Conservation (phyloP, 2,113 vertebrate genomes). For the Cyanistes caeruleus region DNA sequence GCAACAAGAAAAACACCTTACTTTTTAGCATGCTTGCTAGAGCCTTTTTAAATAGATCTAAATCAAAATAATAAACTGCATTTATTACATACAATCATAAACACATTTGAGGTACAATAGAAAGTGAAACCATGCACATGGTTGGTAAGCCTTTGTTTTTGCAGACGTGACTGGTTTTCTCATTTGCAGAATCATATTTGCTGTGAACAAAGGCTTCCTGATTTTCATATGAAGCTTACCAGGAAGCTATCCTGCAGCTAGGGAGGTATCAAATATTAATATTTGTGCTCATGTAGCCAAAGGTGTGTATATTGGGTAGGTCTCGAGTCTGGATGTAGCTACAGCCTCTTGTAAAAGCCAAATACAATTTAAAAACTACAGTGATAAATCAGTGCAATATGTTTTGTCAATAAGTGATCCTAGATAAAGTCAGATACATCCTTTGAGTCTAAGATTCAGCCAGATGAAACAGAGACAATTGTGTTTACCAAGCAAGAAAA, state of each 20-base stretch:
- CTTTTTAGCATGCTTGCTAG: background rate
- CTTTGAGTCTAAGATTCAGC: background rate
- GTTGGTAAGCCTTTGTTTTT: background rate
- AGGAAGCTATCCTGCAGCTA: background rate
- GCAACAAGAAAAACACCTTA: background rate
- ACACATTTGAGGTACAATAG: background rate
- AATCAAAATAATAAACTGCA: background rate
- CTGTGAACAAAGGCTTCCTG: conserved; percentile 12
- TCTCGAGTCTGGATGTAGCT: background rate
- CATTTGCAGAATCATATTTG: background rate
- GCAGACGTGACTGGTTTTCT: background rate
- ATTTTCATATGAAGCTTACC: background rate
- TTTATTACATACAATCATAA: background rate
- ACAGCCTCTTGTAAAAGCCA: background rate
- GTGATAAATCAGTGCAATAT: background rate
- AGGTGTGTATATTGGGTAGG: background rate
- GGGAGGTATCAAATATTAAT: conserved; percentile 37
- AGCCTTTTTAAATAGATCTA: background rate
- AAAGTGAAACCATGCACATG: background rate
- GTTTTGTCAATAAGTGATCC: background rate
- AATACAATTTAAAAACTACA: background rate
- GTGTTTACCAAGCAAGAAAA: background rate
- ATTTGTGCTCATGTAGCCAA: background rate
- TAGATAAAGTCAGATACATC: background rate
- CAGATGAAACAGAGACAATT: background rate